A percentile compares a stretch with the other conserved stretches of the same genome.
Evolutionary conservation across 2,888 invertebrate species (phyloP).

Genomic region (Amiota mariae): DNA sequence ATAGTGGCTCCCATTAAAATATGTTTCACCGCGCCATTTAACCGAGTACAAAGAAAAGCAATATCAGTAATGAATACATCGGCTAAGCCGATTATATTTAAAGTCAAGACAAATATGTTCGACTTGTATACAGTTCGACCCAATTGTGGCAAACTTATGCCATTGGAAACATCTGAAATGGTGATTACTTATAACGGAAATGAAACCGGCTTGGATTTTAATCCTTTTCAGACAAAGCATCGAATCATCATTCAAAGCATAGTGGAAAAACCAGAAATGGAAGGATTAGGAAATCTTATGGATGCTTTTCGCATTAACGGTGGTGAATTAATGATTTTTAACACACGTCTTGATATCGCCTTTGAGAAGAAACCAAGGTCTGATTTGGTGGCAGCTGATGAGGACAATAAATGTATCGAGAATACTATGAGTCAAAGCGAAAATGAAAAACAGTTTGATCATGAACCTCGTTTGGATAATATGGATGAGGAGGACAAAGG

Average conservation of each 20-base stretch:
- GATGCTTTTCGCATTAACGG: neutral
- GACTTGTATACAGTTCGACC: neutral
- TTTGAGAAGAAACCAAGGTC: neutral
- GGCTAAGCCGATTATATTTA: neutral
- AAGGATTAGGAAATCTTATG: neutral
- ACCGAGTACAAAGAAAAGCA: neutral
- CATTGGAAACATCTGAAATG: neutral
- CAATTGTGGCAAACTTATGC: neutral
- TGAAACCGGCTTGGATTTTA: neutral
- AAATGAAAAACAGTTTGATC: neutral
- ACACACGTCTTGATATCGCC: neutral
- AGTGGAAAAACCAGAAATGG: neutral
- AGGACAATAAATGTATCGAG: no score
- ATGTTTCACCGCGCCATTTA: neutral
- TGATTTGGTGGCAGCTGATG: neutral
- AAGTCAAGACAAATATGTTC: neutral
- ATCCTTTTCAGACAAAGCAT: neutral
- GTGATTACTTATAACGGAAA: neutral
- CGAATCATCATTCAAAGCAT: neutral
- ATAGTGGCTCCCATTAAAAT: neutral
- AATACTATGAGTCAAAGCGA: no score
- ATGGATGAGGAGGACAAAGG: neutral
- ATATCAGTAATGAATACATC: slow-evolving; percentile 11
- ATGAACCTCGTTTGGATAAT: neutral
- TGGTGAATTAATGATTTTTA: neutral